phyloP scores from a whole-genome alignment of 1,140 invertebrate genomes.

The Lasaia peninsularis region DNA sequence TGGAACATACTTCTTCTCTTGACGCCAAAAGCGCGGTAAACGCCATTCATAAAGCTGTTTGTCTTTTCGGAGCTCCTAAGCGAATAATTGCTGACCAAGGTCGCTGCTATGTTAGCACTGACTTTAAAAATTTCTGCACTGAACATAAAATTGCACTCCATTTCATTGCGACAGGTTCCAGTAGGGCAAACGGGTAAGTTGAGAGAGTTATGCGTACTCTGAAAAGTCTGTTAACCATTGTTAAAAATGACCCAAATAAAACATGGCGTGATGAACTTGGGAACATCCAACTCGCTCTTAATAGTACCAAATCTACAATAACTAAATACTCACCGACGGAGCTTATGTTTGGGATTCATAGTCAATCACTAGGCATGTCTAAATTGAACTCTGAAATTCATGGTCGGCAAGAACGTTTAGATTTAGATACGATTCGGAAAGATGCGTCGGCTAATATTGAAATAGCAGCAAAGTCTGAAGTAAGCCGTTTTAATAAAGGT shows the following conservation, averaged over 20 bases:
- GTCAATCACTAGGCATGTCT: constrained; percentile 26
- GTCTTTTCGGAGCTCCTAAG: constrained; percentile 39
- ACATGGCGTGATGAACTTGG: constrained; percentile 33
- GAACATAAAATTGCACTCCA: constrained; percentile 36
- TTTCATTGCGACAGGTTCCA: constrained; percentile 39
- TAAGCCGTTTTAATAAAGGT: constrained; percentile 26
- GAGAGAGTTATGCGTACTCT: constrained; percentile 34
- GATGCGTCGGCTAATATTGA: constrained; percentile 23
- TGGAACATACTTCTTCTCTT: constrained; percentile 31
- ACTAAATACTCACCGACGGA: constrained; percentile 34
- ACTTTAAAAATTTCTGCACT: constrained; percentile 32
- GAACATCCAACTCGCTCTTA: constrained; percentile 37
- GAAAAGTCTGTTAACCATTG: constrained; percentile 27
- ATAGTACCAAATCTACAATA: constrained; percentile 31
- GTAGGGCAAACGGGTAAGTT: constrained; percentile 40
- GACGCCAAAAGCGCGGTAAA: constrained; percentile 30
- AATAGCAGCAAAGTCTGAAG: constrained; percentile 15
- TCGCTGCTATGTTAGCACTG: constrained; percentile 25
- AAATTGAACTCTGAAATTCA: constrained; percentile 15
- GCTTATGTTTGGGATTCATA: constrained; percentile 34
- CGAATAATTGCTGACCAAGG: constrained; percentile 43
- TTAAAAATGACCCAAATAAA: constrained; percentile 33
- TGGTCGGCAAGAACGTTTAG: constrained; percentile 18
- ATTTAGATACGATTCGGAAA: constrained; percentile 21
- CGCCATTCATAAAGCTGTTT: constrained; percentile 28